Evolutionary conservation across 1,140 invertebrate species (phyloP), one percentile per base, ranked within the genome.

Genomic region (Copidosoma floridanum): DNA sequence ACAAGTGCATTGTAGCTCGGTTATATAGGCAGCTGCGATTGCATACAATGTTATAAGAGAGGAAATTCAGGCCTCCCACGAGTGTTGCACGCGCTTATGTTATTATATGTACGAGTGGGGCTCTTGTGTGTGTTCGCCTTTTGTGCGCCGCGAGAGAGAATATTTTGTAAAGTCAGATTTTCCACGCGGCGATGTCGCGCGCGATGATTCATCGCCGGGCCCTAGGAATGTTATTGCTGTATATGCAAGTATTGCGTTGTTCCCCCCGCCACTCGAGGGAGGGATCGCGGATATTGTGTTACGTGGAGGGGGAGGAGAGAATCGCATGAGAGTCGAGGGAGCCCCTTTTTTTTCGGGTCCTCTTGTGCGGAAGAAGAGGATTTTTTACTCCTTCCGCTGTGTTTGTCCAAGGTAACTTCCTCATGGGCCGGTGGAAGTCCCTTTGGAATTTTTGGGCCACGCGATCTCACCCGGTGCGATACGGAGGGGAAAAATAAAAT

Each of bases 251-350:
- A n/a, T n/a, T n/a, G n/a, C n/a, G n/a, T n/a, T n/a, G n/a, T n/a
- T n/a, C n/a, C n/a, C n/a, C n/a, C n/a, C n/a, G n/a, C n/a, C n/a
- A n/a, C n/a, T n/a, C n/a, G n/a, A n/a, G n/a, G n/a, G n/a, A 7
- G 18, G 18, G 37, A 16, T 40, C 27, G 27, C 14, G 18, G 12
- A 23, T 47, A 47, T 23, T 47, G 23, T 47, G 16, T 23, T 47
- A 47, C 14, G 8, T n/a, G n/a, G n/a, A n/a, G n/a, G n/a, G n/a
- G n/a, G 37, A n/a, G 14, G 4, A 40, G 37, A 16, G 37, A n/a
- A 27, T 10, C 27, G 14, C 20, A 52, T 52, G 35, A 52, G 40
- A 52, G 50, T 52, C 35, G 40, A 41, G 43, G n/a, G 51, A 41
- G 16, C 37, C 24, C 43, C 29, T n/a, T 40, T 40, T 10, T 40